Percentiles rank a stretch among this genome's conserved stretches.
phyloP scores from a whole-genome alignment of 2,888 invertebrate genomes.

The Dasypolia templi region DNA sequence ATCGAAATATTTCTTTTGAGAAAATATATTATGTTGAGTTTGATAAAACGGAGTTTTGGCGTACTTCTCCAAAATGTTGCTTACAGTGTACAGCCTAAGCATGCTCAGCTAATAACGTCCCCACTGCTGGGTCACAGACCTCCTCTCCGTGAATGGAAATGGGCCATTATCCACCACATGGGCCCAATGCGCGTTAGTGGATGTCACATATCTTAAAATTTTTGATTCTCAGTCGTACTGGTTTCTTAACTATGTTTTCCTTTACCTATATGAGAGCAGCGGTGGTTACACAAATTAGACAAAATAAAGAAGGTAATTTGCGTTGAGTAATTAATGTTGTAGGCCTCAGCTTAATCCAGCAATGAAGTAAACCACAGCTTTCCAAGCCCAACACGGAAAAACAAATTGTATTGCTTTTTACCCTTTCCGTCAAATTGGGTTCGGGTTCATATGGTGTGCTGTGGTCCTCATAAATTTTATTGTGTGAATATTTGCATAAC shows the following conservation, averaged over 20 bases:
- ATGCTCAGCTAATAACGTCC: not conserved
- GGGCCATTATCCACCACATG: not conserved
- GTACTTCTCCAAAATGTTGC: not conserved
- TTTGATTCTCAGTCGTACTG: no score
- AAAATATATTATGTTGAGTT: no score
- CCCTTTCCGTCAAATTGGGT: conserved; percentile 56
- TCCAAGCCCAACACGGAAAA: conserved; percentile 42
- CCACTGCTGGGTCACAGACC: not conserved
- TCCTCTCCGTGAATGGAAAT: not conserved
- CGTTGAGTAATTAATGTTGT: not conserved
- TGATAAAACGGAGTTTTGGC: not conserved
- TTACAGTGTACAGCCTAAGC: not conserved
- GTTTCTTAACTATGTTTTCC: no score
- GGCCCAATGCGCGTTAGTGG: no score
- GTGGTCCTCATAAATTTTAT: conserved; percentile 52
- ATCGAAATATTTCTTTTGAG: no score
- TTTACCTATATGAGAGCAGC: not conserved
- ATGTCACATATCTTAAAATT: not conserved
- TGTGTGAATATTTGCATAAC: conserved; percentile 52
- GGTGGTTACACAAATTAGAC: not conserved
- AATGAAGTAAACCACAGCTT: conserved; percentile 4
- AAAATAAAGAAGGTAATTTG: not conserved
- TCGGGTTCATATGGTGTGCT: conserved; percentile 37
- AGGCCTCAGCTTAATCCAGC: no score
- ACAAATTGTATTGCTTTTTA: conserved; percentile 58